Evolutionary conservation across 2,113 vertebrate genomes (phyloP).

Genomic region (Sorex fumeus): DNA sequence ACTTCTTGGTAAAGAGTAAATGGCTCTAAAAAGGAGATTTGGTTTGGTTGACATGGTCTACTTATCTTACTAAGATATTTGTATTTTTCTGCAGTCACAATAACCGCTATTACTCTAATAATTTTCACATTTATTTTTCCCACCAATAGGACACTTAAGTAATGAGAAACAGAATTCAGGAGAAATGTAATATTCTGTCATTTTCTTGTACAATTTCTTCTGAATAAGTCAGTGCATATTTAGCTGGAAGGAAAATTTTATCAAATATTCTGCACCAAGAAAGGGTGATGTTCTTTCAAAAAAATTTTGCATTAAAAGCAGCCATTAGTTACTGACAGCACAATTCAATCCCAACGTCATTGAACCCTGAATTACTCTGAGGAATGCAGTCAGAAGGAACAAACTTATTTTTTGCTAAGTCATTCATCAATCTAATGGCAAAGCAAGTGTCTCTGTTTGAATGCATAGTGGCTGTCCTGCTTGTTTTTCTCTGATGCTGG

Average conservation of each 20-base stretch:
- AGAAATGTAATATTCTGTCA: neutral
- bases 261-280: conserved; percentile 1
- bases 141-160: neutral
- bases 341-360: neutral
- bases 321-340: conserved; percentile 28
- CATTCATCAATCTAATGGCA: neutral
- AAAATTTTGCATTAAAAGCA: conserved; percentile 23
- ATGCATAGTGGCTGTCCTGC: neutral
- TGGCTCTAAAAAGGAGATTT: neutral
- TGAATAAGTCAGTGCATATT: neutral
- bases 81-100: neutral
- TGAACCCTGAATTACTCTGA: conserved; percentile 12
- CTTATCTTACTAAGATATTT: neutral
- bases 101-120: neutral
- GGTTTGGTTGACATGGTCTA: neutral
- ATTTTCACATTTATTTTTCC: neutral
- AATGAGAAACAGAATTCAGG: conserved; percentile 37
- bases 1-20: neutral
- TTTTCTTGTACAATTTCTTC: conserved; percentile 28
- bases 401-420: neutral
- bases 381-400: neutral
- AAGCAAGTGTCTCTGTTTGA: neutral
- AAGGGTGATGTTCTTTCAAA: conserved; percentile 1
- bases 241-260: conserved; percentile 35
- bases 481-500: neutral